Base-by-base conservation (phyloP, 2,797 vertebrate genomes). In the Danio choprae region DNA sequence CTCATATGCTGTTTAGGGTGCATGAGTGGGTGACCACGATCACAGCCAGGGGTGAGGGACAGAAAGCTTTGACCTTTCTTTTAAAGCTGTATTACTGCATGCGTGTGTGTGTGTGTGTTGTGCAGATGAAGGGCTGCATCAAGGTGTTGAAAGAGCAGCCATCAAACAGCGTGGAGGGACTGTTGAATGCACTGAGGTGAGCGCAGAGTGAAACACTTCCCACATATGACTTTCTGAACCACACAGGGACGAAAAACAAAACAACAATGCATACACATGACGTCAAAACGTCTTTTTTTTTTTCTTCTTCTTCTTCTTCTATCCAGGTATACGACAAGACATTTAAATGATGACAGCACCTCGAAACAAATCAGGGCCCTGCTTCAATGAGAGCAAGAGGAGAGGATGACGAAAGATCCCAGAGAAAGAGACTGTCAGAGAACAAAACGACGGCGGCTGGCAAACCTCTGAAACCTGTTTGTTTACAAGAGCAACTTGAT, bases 341-440 rank as follows among this genome's bases (percentile, higher is more conserved):
- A 97, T 92, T 93, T 97, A 91, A 96, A 96, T 0, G 96, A 97
- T 0, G 96, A 97, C 93, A 96, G 95, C 94, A 96, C 95, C 69
- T 97, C 96, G 86, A 97, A 97, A 94, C 96, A 97, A 95, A 95
- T 96, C 92, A 92, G 96, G 86, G 95, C 95, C 86, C 93, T 97
- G 86, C 95, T 97, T 89, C 96, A 97, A 91, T 97, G 95, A 97
- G 85, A 76, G 76, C 40, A 12, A 89, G 51, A 18, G 41, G 53
- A 65, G 69, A 64, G 7, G 81, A 11, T 75, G 55, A 67, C 68
- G 71, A 38, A 58, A 15, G 87, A 89, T 29, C 53, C 58, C 64
- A 75, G 85, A 56, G 86, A 85, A 88, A 85, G 83, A 79, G 83
- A 77, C 85, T 76, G 84, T 88, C 80, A 81, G 80, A 81, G 72